Percentiles rank a stretch among this genome's conserved stretches.
Conservation (phyloP, 2,113 vertebrate species). For the Ibidorhyncha struthersii region DNA sequence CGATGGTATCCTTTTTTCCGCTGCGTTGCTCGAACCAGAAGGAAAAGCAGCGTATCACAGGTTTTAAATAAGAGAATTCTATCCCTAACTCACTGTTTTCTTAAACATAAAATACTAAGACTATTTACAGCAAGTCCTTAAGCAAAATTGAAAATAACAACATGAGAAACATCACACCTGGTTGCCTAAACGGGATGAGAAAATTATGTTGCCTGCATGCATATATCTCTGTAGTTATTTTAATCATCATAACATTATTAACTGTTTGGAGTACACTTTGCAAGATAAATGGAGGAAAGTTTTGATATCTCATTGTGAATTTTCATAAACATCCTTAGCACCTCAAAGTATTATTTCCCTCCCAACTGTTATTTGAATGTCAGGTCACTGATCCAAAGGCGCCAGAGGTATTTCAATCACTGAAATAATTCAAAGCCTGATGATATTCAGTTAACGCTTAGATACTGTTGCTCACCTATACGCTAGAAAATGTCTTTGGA, state of each 20-base stretch:
- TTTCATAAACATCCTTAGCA: not conserved
- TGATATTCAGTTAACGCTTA: not conserved
- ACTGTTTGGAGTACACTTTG: not conserved
- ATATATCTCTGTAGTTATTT: not conserved
- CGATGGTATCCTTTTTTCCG: accelerated
- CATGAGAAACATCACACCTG: not conserved
- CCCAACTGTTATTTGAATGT: not conserved
- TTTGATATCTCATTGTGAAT: not conserved
- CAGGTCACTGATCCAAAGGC: not conserved
- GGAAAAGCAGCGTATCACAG: not conserved
- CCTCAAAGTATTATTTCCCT: not conserved
- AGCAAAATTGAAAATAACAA: not conserved
- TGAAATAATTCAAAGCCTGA: not conserved
- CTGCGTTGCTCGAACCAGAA: not conserved
- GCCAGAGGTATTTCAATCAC: not conserved
- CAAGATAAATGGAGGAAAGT: not conserved
- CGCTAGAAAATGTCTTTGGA: not conserved
- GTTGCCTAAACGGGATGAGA: not conserved
- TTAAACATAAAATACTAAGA: not conserved
- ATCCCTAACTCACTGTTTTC: not conserved
- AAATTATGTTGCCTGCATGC: not conserved
- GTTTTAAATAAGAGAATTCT: not conserved
- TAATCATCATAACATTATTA: not conserved
- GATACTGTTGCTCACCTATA: not conserved
- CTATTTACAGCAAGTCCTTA: not conserved